These are phyloP conservation scores for Chaetura pelagica DNA, from an alignment of 2,113 vertebrate genomes.

Conservation along the genomic window DNA sequence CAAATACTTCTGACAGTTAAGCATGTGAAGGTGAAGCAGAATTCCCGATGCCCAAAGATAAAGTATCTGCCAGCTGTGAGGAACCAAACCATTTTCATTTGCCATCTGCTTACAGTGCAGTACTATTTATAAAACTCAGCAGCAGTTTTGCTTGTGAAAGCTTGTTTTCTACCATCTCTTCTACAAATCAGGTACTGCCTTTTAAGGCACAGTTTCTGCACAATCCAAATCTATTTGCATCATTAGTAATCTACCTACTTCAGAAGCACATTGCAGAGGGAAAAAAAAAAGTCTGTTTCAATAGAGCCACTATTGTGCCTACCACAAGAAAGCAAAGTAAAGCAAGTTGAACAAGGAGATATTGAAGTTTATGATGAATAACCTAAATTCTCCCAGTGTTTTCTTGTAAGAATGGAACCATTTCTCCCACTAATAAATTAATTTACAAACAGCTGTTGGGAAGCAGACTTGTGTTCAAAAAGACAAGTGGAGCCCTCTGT, in stretches of 20 bases:
- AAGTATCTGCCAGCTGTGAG: not conserved
- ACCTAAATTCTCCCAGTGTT: not conserved
- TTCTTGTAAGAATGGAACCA: not conserved
- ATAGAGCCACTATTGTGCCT: not conserved
- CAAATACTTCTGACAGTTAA: not conserved
- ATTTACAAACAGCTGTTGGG: not conserved
- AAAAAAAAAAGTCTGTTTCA: not conserved
- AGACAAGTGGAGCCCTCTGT: not conserved
- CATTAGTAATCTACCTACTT: not conserved
- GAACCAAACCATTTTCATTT: not conserved
- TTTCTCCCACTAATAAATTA: not conserved
- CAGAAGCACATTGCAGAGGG: not conserved
- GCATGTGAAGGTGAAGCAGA: not conserved
- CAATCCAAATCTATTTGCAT: not conserved
- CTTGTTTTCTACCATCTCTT: not conserved
- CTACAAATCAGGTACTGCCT: not conserved
- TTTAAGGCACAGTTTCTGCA: not conserved
- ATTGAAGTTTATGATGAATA: not conserved
- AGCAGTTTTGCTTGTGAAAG: not conserved
- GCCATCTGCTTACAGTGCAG: not conserved
- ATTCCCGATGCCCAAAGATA: fast-evolving
- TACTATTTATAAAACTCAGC: not conserved
- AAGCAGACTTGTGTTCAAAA: not conserved
- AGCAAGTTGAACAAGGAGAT: not conserved
- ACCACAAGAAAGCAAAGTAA: not conserved